These are phyloP conservation scores for Acanthornis magna DNA, from an alignment of 2,797 vertebrate genomes.

Conservation along the genomic window DNA sequence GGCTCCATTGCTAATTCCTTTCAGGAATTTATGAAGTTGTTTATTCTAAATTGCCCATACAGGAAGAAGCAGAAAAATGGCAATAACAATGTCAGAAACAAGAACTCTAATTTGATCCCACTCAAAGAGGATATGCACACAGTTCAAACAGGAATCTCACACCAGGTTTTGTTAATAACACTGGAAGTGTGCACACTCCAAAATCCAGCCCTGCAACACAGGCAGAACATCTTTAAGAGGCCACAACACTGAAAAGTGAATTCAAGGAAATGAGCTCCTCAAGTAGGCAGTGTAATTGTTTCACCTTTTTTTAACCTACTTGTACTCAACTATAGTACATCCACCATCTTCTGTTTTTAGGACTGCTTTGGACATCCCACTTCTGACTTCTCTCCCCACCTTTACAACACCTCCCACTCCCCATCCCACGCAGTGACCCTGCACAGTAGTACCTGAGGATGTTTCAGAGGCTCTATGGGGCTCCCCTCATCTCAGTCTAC, in stretches of 20 bases:
- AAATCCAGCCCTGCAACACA: background rate
- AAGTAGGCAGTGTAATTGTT: background rate
- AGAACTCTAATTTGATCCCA: background rate
- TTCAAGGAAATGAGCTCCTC: background rate
- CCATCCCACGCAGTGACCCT: fast-evolving
- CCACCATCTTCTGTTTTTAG: background rate
- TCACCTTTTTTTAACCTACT: background rate
- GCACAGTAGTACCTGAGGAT: background rate
- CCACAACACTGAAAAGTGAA: background rate
- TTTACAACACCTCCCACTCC: background rate
- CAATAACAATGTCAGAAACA: conserved; percentile 14
- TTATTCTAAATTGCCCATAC: background rate
- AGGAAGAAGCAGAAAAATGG: background rate
- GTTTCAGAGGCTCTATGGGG: background rate
- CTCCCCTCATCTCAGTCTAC: background rate
- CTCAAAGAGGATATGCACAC: background rate
- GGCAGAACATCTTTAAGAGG: background rate
- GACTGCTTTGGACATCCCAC: background rate
- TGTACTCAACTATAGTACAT: background rate
- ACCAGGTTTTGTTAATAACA: background rate
- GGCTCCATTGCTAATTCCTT: background rate
- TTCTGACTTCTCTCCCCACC: background rate
- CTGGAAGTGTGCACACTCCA: background rate
- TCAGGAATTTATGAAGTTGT: conserved; percentile 14
- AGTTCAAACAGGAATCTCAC: background rate